A percentile compares a stretch with the other conserved stretches of the same genome.
These are phyloP conservation scores for Caligus rogercresseyi DNA, from an alignment of 1,140 invertebrate genomes.

Conservation along the genomic window DNA sequence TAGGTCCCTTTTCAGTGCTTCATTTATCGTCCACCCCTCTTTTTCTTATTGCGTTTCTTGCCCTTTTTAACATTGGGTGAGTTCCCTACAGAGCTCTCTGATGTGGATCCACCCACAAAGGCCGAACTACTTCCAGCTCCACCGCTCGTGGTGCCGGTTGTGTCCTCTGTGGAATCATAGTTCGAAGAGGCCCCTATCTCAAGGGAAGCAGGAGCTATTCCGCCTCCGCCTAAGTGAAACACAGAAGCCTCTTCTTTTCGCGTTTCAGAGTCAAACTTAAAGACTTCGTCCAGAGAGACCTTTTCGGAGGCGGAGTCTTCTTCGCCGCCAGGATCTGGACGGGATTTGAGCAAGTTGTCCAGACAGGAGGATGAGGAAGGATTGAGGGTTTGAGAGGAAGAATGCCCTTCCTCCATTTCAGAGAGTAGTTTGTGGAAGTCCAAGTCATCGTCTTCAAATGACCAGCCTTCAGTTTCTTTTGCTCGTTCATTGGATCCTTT, in stretches of 20 bases:
- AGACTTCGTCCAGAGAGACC: constrained; percentile 6
- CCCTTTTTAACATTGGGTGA: constrained; percentile 1
- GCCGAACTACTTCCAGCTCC: background rate
- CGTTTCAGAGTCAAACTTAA: constrained; percentile 15
- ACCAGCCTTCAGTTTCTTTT: constrained; percentile 15
- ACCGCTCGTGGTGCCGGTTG: background rate
- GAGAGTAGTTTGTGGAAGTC: constrained; percentile 7
- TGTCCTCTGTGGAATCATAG: background rate
- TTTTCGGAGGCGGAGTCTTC: background rate
- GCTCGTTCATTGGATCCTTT: no score
- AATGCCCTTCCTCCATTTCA: background rate
- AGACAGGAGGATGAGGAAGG: background rate
- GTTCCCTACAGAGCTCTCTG: background rate
- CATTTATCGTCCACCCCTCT: background rate
- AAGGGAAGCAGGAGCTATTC: background rate
- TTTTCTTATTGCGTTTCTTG: background rate
- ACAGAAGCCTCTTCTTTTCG: background rate
- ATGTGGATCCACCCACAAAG: background rate
- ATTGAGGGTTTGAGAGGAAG: background rate
- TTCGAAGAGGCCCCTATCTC: background rate
- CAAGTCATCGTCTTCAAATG: constrained; percentile 12
- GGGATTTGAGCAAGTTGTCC: background rate
- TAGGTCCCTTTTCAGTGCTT: no score
- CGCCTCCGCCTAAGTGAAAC: background rate
- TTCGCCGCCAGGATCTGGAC: background rate